Percentiles rank a stretch among this genome's conserved stretches.
These are phyloP conservation scores for Zaprionus camerounensis DNA, from an alignment of 1,140 invertebrate species.

Conservation along the genomic window DNA sequence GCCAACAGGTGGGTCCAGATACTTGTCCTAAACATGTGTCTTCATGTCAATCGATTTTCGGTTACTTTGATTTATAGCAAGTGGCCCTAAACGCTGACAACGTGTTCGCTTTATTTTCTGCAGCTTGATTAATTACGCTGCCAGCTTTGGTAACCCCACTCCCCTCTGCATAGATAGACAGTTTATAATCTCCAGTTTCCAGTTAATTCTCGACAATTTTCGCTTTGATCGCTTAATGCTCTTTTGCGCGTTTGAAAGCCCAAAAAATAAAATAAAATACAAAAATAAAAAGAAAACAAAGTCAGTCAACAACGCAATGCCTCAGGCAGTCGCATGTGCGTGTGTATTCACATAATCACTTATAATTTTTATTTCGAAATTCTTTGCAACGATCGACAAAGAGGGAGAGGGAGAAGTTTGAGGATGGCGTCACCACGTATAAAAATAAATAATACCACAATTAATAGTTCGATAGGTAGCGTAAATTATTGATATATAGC, in stretches of 20 bases:
- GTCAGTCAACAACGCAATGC: conserved; percentile 22
- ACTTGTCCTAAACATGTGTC: conserved; percentile 24
- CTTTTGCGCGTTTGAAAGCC: conserved; percentile 1
- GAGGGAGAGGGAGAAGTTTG: background rate
- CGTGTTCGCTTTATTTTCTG: conserved; percentile 18
- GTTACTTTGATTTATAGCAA: conserved; percentile 53
- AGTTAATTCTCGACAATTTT: background rate
- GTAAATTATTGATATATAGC: background rate
- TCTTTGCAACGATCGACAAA: background rate
- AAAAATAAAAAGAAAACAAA: background rate
- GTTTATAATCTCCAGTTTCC: background rate
- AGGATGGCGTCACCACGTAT: background rate
- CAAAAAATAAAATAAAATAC: background rate
- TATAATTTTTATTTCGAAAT: conserved; percentile 61
- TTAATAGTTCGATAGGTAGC: background rate
- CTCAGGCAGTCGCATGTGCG: conserved; percentile 7
- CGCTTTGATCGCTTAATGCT: background rate
- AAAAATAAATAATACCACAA: background rate
- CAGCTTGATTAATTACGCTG: conserved; percentile 64
- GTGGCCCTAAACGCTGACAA: conserved; percentile 20
- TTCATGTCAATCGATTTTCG: conserved; percentile 31
- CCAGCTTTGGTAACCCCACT: conserved; percentile 7
- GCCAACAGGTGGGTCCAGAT: conserved; percentile 21
- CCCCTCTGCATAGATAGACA: background rate
- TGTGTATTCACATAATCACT: conserved; percentile 53